A percentile compares a stretch with the other conserved stretches of the same genome.
Evolutionary conservation across 2,797 vertebrate genomes (phyloP).

Genomic region (Chanos chanos): DNA sequence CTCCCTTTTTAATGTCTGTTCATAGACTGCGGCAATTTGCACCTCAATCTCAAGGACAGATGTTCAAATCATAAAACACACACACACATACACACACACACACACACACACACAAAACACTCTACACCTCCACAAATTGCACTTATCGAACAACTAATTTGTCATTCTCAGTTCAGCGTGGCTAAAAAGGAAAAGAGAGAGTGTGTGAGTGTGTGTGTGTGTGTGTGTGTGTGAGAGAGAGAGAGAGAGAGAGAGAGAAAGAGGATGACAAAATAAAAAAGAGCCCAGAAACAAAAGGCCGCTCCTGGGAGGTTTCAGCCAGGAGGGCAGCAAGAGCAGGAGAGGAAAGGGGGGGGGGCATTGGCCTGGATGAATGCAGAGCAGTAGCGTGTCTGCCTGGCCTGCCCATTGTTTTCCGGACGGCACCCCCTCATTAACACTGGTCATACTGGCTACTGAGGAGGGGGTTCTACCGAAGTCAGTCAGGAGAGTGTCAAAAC

Average conservation of each 20-base stretch:
- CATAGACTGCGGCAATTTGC: conserved; percentile 25
- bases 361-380: conserved; percentile 1
- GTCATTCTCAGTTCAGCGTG: conserved; percentile 24
- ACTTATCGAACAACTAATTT: conserved; percentile 41
- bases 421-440: too few relatives aligned
- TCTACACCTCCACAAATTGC: conserved; percentile 36
- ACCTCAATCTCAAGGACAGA: conserved; percentile 27
- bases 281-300: conserved; percentile 32
- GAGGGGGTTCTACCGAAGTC: too few relatives aligned
- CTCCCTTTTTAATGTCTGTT: neutral
- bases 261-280: conserved; percentile 1
- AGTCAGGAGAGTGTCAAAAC: too few relatives aligned
- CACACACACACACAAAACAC: too few relatives aligned
- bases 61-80: conserved; percentile 42
- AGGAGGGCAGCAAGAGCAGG: neutral
- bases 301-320: conserved; percentile 19
- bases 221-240: too few relatives aligned
- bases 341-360: neutral
- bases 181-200: conserved; percentile 1
- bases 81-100: too few relatives aligned
- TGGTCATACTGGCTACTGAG: too few relatives aligned
- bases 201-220: conserved; percentile 1
- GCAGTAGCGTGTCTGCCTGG: neutral
- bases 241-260: neutral
- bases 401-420: neutral